Evolutionary conservation across 2,888 invertebrate species (phyloP), one percentile per base, ranked within the genome.

Genomic region (Lottia gigantea): DNA sequence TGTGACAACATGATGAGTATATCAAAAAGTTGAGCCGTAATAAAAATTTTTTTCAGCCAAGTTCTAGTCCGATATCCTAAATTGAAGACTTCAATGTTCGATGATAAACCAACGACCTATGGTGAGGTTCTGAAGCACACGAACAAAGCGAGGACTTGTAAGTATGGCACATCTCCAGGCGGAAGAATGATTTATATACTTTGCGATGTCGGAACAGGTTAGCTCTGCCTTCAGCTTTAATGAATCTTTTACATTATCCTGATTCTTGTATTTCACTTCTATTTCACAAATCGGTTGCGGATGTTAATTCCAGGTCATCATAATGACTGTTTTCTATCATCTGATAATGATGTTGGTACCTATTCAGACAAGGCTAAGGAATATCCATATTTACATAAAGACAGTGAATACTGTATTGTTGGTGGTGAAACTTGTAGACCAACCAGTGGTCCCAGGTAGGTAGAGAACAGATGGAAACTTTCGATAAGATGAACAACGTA

Each of bases 271-370:
- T 40, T 40, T 40, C 7, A 11, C 40, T 40, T 40, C 7, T 40
- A 40, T 40, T 40, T 6, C 7, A 40, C 7, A 40, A 8, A 40
- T 40, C 11, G 2, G 40, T 40, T 11, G n/a, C n/a, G n/a, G 40
- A 40, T 40, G 40, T 8, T 40, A 1, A 40, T 55, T 64, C 19
- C 45, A 71, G 71, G 46, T n/a, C 49, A 62, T 31, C 71, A 71
- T 55, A 71, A 71, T 61, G 71, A 71, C 62, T 71, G 71, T 47
- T 71, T 71, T 68, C 47, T 71, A 62, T 62, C 71, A 2, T 47
- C 62, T 47, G 64, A 71, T 16, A 62, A 64, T 19, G 71, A 71
- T 62, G 66, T 65, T 11, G 71, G 71, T 47, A 71, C 71, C 15
- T 71, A 71, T 55, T 25, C 61, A 15, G 16, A 49, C 16, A 46